Base-by-base conservation (phyloP, 2,113 vertebrate species). In the Xenopus borealis region DNA sequence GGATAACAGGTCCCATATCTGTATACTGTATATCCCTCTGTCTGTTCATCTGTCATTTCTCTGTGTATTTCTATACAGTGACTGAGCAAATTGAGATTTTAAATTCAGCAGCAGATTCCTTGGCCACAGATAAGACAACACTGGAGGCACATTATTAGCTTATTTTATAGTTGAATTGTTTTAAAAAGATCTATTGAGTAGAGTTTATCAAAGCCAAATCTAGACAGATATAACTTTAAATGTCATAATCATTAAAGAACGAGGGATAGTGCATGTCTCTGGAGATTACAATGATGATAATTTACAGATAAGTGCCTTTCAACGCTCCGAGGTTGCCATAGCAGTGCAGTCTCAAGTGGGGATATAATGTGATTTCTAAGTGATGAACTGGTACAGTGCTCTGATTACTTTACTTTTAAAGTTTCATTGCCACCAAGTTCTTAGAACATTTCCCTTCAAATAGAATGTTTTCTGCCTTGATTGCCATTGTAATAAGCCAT, bases 261-360 rank as follows among this genome's bases (percentile, higher is more conserved):
- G 46, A 27, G 50, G 62, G 44, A 55, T 63, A 62, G 57, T 75
- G 46, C 16, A 53, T 62, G 12, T 50, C 72, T 70, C 74, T 20
- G 12, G 66, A 63, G 66, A 77, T 40, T 57, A 77, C 74, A 70
- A 40, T 64, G 50, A 77, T 53, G 66, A 76, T 76, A 33, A 69
- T 76, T 70, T 64, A 63, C 27, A 70, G 58, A 77, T 77, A 77
- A 77, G 61, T 77, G 74, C 67, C 50, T 77, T 77, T 70, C 67
- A 77, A 70, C 66, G 64, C 45, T 70, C 14, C 23, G 16, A 46
- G 46, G 74, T 77, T 77, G 74, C 74, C 57, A 77, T 77, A 67
- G 74, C 62, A 64, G 27, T 70, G 63, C 11, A 77, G 58, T 70
- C 74, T 77, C 74, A 64, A 77, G 66, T 69, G 72, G 59, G 57